Percentiles rank a stretch among this genome's conserved stretches.
Evolutionary conservation across 23 tunicate species (phyloP).

Genomic region (Diplosoma virens): DNA sequence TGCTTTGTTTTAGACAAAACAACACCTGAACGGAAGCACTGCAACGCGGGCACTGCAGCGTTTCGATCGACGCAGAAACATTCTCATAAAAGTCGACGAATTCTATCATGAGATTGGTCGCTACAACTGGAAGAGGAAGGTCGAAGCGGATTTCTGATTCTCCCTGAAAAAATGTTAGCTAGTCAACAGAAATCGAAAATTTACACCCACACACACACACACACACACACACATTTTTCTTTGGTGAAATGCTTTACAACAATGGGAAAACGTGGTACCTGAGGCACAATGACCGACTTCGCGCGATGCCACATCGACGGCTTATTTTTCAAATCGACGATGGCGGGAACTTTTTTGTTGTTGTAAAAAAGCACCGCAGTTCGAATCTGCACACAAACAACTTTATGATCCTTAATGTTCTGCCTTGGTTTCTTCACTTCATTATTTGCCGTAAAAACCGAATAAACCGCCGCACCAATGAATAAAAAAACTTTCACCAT

Average conservation of each 20-base stretch:
- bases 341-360: conserved; percentile 88
- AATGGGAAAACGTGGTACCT: too few species aligned
- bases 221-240: too few species aligned
- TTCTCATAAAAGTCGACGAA: conserved; percentile 89
- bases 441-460: too few species aligned
- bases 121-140: conserved; percentile 87
- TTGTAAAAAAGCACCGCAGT: conserved; percentile 85
- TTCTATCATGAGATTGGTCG: conserved; percentile 87
- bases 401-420: too few species aligned
- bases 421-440: too few species aligned
- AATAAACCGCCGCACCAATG: too few species aligned
- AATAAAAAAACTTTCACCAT: too few species aligned
- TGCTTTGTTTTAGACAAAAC: neutral
- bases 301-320: conserved; percentile 94
- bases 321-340: conserved; percentile 88
- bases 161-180: conserved; percentile 41
- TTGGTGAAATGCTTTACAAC: too few species aligned
- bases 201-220: too few species aligned
- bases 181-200: neutral
- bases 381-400: conserved; percentile 37
- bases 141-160: conserved; percentile 83
- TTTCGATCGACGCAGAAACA: conserved; percentile 81
- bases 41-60: conserved; percentile 94
- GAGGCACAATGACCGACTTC: conserved; percentile 64
- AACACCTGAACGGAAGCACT: conserved; percentile 84